Percentiles rank a stretch among this genome's conserved stretches.
phyloP scores from a whole-genome alignment of 2,113 vertebrate species.

The Agapornis roseicollis region DNA sequence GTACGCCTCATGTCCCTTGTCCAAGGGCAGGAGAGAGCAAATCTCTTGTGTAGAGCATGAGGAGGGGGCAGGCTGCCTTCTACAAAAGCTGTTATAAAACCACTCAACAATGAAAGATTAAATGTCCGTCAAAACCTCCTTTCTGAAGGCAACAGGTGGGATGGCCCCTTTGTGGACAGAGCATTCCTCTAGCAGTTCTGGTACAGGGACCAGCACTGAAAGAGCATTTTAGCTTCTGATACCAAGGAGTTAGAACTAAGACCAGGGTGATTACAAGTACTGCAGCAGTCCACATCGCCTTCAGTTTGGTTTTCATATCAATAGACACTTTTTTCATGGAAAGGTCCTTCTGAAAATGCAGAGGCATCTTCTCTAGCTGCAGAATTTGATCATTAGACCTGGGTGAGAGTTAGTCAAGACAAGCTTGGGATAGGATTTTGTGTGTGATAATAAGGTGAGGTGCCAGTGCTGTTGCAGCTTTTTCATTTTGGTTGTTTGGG shows the following conservation, averaged over 20 bases:
- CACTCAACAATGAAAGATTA: neutral
- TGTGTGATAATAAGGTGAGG: neutral
- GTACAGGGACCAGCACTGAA: neutral
- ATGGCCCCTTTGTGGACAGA: neutral
- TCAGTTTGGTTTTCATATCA: neutral
- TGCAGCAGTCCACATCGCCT: neutral
- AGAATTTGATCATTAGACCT: neutral
- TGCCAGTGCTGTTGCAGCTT: neutral
- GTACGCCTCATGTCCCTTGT: rapidly evolving
- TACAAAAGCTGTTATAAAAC: neutral
- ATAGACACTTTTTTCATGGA: neutral
- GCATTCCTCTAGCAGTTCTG: neutral
- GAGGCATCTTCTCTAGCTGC: neutral
- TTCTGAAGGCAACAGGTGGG: neutral
- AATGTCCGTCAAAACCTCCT: neutral
- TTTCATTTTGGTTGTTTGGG: neutral
- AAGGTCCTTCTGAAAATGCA: neutral
- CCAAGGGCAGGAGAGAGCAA: neutral
- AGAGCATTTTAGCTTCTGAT: neutral
- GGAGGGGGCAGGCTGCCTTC: neutral
- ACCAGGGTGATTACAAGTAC: neutral
- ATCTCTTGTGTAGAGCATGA: neutral
- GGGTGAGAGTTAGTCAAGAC: neutral
- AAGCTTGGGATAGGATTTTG: neutral
- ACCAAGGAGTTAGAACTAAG: rapidly evolving